Percentiles rank a stretch among this genome's conserved stretches.
Conservation (phyloP, 2,113 vertebrate genomes). For the Sapayoa aenigma region DNA sequence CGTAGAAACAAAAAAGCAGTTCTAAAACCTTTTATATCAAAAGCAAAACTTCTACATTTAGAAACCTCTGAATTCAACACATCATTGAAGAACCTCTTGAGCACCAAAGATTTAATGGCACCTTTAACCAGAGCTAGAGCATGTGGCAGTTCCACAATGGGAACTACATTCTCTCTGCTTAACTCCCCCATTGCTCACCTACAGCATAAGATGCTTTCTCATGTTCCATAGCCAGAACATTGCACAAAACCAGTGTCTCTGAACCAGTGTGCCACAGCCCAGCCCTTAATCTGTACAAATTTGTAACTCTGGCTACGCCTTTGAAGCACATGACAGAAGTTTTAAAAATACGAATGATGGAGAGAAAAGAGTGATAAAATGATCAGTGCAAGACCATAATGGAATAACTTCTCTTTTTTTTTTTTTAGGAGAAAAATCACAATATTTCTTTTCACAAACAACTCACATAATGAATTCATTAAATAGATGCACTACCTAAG, state of each 20-base stretch:
- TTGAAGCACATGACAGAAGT: not conserved
- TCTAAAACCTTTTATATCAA: not conserved
- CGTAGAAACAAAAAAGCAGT: not conserved
- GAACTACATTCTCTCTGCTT: not conserved
- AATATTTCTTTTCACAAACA: not conserved
- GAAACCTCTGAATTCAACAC: not conserved
- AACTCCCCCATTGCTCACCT: not conserved
- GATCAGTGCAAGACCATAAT: not conserved
- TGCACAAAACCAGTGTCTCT: not conserved
- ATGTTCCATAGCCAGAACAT: not conserved
- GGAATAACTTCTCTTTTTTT: not conserved
- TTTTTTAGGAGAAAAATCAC: not conserved
- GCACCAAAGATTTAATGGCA: not conserved
- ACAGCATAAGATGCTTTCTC: not conserved
- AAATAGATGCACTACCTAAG: not conserved
- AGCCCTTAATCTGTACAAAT: not conserved
- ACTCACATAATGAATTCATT: not conserved
- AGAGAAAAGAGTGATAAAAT: not conserved
- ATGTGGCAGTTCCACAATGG: fast-evolving
- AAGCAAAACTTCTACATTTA: not conserved
- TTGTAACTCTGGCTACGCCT: not conserved
- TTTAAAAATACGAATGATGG: not conserved
- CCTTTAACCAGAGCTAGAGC: not conserved
- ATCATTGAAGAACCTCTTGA: not conserved
- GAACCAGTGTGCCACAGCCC: not conserved